Percentiles rank a stretch among this genome's conserved stretches.
These are phyloP conservation scores for Campylomormyrus numenius DNA, from an alignment of 2,113 vertebrate genomes.

Conservation along the genomic window DNA sequence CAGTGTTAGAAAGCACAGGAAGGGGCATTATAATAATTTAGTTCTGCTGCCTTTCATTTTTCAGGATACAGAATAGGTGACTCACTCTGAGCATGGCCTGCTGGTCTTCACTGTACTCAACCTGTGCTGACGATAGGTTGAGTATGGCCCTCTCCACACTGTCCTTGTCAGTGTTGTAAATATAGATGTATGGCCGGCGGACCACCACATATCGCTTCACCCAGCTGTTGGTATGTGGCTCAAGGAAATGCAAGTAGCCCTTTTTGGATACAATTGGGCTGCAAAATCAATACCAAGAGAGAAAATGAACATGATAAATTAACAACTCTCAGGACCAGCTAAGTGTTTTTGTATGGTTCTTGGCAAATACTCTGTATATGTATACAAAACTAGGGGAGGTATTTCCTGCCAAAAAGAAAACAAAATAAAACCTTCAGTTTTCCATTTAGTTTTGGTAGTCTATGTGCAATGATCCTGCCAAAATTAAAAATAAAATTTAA, in stretches of 20 bases:
- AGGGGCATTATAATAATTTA: background rate
- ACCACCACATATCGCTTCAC: constrained; percentile 90
- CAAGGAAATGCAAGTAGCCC: constrained; percentile 92
- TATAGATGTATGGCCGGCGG: constrained; percentile 85
- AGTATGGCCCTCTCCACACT: constrained; percentile 85
- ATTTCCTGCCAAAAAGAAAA: no score
- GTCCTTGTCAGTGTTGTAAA: constrained; percentile 90
- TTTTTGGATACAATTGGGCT: constrained; percentile 97
- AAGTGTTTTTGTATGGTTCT: background rate
- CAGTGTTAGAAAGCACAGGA: background rate
- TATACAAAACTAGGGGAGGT: no score
- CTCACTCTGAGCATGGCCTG: constrained; percentile 90
- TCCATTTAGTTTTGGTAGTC: no score
- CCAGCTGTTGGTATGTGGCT: constrained; percentile 91
- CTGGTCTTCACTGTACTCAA: constrained; percentile 97
- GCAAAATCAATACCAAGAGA: constrained; percentile 6
- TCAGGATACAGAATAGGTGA: background rate
- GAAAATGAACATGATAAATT: background rate
- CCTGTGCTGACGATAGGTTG: constrained; percentile 92
- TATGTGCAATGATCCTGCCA: no score
- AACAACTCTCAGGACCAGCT: background rate
- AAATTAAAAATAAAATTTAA: no score
- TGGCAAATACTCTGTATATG: background rate
- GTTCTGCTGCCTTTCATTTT: background rate
- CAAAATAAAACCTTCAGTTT: no score